Conservation (phyloP, 2,113 vertebrate species). For the Nycticorax nycticorax region DNA sequence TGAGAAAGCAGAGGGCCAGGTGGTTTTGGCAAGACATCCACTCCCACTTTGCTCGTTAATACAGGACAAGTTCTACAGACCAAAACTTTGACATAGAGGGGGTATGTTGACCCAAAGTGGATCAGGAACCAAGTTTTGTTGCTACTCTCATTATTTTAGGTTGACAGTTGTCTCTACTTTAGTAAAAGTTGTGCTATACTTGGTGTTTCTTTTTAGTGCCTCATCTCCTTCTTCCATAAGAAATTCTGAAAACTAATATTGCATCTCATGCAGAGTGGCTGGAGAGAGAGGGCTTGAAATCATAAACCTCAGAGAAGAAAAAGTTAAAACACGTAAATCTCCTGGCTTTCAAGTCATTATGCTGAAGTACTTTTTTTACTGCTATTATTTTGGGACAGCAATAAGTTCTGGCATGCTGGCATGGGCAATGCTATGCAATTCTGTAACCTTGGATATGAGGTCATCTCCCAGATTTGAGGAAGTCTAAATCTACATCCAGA, state of each 20-base stretch:
- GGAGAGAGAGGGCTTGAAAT: neutral
- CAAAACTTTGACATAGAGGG: neutral
- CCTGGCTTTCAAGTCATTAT: neutral
- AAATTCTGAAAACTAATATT: neutral
- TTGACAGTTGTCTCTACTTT: neutral
- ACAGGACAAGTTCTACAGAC: neutral
- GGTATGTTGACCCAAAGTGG: neutral
- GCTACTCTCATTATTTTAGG: neutral
- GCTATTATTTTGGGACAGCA: neutral
- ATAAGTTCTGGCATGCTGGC: neutral
- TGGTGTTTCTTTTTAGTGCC: neutral
- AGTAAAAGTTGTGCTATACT: neutral
- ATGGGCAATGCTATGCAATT: neutral
- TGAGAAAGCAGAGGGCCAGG: neutral
- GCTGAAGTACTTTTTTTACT: neutral
- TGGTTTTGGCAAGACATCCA: neutral
- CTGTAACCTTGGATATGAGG: neutral
- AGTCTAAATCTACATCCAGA: neutral
- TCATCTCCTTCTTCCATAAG: neutral
- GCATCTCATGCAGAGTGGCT: neutral
- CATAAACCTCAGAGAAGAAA: neutral
- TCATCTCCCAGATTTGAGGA: neutral
- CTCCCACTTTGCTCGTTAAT: neutral
- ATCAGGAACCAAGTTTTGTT: neutral
- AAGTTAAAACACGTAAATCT: neutral